These are phyloP conservation scores for Calliphora vomitoria DNA, from an alignment of 2,888 invertebrate genomes.

Conservation along the genomic window DNA sequence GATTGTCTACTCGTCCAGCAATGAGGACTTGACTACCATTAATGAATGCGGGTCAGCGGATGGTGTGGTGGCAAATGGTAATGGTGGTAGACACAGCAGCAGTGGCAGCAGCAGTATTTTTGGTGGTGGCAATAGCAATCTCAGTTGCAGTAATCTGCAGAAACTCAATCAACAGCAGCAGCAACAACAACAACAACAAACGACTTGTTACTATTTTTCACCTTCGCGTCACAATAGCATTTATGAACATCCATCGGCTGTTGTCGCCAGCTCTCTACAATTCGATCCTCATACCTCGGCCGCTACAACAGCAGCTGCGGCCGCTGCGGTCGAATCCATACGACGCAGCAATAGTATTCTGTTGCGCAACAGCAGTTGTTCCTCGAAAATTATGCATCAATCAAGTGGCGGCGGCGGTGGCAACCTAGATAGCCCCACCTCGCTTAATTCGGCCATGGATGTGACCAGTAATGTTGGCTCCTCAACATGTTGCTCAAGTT, in stretches of 20 bases:
- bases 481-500: constrained; percentile 80
- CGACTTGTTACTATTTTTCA: constrained; percentile 82
- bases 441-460: constrained; percentile 81
- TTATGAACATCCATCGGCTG: constrained; percentile 83
- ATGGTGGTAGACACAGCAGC: constrained; percentile 70
- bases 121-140: constrained; percentile 67
- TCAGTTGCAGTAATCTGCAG: constrained; percentile 61
- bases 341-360: constrained; percentile 83
- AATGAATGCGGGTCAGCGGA: constrained; percentile 71
- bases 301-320: constrained; percentile 81
- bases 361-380: constrained; percentile 82
- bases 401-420: constrained; percentile 71
- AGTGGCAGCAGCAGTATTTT: constrained; percentile 71
- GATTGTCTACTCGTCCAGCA: constrained; percentile 82
- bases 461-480: constrained; percentile 79
- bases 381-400: constrained; percentile 81
- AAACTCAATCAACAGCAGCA: constrained; percentile 55
- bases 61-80: constrained; percentile 68
- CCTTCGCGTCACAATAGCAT: constrained; percentile 83
- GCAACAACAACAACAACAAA: constrained; percentile 78
- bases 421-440: constrained; percentile 79
- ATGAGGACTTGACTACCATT: constrained; percentile 80
- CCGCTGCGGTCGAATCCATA: constrained; percentile 82
- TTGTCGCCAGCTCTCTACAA: constrained; percentile 81
- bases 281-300: constrained; percentile 78